Percentiles rank a stretch among this genome's conserved stretches.
Evolutionary conservation across 1,140 invertebrate species (phyloP).

Genomic region (Lerema accius): DNA sequence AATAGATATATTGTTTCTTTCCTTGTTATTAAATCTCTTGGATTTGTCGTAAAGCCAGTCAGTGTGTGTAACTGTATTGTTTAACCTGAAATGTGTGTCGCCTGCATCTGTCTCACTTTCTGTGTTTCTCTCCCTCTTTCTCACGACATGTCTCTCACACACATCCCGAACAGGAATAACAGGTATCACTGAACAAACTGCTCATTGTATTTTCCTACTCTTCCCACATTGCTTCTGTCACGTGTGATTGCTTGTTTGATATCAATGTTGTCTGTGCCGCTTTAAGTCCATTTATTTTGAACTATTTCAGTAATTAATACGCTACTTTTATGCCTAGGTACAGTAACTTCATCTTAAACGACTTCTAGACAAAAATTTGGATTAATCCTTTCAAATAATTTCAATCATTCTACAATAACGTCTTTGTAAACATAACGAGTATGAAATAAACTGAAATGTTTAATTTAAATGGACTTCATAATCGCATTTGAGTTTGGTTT

Average conservation of each 20-base stretch:
- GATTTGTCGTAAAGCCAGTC: constrained; percentile 25
- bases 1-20: too few relatives aligned
- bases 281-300: constrained; percentile 14
- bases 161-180: constrained; percentile 77
- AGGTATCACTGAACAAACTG: constrained; percentile 72
- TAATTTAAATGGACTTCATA: constrained; percentile 17
- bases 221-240: constrained; percentile 66
- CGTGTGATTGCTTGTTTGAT: constrained; percentile 65
- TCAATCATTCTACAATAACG: not conserved
- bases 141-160: constrained; percentile 77
- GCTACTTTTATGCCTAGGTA: too few relatives aligned
- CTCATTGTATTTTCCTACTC: constrained; percentile 58
- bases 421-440: not conserved
- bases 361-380: too few relatives aligned
- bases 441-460: constrained; percentile 1
- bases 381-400: too few relatives aligned
- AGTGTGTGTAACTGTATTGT: constrained; percentile 24
- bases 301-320: not conserved
- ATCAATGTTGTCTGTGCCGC: constrained; percentile 36
- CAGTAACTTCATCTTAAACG: too few relatives aligned
- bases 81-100: constrained; percentile 61
- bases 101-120: constrained; percentile 80
- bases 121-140: constrained; percentile 79
- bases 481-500: constrained; percentile 12
- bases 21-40: constrained; percentile 24